These are phyloP conservation scores for Lutjanus erythropterus DNA, from an alignment of 2,113 vertebrate species.

Conservation along the genomic window DNA sequence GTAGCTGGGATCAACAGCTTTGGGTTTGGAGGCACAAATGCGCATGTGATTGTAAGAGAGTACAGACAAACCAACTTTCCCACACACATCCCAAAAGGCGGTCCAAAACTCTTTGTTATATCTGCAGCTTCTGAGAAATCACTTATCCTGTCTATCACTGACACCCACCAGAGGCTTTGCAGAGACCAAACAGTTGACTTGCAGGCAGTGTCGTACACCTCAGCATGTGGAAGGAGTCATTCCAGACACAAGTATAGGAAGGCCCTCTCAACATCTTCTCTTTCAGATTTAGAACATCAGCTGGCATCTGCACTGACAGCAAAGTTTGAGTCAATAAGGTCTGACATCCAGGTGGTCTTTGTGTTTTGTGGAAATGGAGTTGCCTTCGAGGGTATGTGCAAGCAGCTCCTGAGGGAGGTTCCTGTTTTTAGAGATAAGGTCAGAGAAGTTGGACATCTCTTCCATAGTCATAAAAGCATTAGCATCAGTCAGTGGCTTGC, in stretches of 20 bases:
- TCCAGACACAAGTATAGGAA: constrained; percentile 85
- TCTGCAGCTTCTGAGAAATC: constrained; percentile 88
- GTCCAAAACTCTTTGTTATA: constrained; percentile 83
- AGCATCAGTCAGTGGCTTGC: constrained; percentile 75
- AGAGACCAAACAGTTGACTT: constrained; percentile 69
- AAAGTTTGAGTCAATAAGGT: constrained; percentile 52
- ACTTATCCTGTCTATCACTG: constrained; percentile 75
- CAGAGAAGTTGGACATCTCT: constrained; percentile 81
- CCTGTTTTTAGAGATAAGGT: constrained; percentile 86
- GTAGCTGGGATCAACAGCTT: constrained; percentile 91
- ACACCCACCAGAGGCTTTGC: constrained; percentile 81
- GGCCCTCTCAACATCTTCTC: constrained; percentile 83
- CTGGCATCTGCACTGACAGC: constrained; percentile 65
- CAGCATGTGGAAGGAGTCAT: constrained; percentile 91
- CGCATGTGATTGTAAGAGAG: constrained; percentile 87
- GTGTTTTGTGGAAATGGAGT: constrained; percentile 90
- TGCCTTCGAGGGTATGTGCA: constrained; percentile 84
- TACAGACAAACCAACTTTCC: constrained; percentile 64
- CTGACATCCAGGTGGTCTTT: constrained; percentile 83
- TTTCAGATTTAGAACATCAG: constrained; percentile 82
- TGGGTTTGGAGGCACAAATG: constrained; percentile 92
- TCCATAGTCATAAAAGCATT: constrained; percentile 76
- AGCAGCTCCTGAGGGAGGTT: constrained; percentile 82
- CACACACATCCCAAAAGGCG: constrained; percentile 50
- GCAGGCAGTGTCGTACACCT: constrained; percentile 86